A percentile compares a stretch with the other conserved stretches of the same genome.
These are phyloP conservation scores for Turritopsis dohrnii DNA, from an alignment of 30 jellyfish, hydroid and myxozoan species.

Conservation along the genomic window DNA sequence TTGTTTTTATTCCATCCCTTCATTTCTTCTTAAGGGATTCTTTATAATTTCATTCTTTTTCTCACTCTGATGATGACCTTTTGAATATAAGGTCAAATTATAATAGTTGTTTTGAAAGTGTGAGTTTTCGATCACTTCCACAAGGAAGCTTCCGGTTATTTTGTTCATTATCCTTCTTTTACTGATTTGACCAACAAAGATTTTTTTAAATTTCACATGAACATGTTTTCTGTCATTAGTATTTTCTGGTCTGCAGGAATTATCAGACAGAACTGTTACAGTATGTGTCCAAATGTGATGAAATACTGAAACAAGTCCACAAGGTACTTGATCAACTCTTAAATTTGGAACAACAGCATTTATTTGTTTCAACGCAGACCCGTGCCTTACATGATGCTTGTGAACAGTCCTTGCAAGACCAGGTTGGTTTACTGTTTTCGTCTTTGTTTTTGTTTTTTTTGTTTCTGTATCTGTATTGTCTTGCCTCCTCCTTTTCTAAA, in stretches of 20 bases:
- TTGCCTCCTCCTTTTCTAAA: no score
- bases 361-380: slow-evolving; percentile 68
- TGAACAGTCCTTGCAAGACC: slow-evolving; percentile 86
- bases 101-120: neutral
- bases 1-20: neutral
- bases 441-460: neutral
- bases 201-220: neutral
- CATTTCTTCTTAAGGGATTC: neutral
- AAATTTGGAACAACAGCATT: slow-evolving; percentile 52
- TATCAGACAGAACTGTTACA: slow-evolving; percentile 57
- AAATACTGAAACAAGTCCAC: slow-evolving; percentile 44
- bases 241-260: slow-evolving; percentile 37
- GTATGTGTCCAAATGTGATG: slow-evolving; percentile 61
- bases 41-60: neutral
- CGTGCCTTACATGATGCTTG: slow-evolving; percentile 92
- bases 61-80: no score
- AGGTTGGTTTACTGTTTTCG: slow-evolving; percentile 34
- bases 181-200: no score
- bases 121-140: no score
- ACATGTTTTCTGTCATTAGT: neutral
- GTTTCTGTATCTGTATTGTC: no score
- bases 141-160: no score
- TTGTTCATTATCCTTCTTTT: no score
- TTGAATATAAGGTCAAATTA: neutral
- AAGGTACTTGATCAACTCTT: slow-evolving; percentile 36